Conservation (phyloP, 2,113 vertebrate species). For the Leucopsar rothschildi region DNA sequence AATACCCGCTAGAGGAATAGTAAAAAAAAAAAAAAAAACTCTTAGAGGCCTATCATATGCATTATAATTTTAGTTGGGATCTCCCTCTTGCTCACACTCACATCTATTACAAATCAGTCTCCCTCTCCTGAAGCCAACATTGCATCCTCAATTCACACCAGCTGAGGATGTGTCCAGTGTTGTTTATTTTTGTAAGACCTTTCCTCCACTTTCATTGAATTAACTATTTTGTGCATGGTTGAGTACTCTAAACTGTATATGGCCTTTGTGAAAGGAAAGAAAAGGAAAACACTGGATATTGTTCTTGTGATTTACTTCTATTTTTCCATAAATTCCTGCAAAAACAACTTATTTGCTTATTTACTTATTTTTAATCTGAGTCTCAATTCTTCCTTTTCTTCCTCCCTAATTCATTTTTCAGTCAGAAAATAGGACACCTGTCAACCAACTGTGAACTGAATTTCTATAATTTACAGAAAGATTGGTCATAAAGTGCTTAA, state of each 20-base stretch:
- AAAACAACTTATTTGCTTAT: not conserved
- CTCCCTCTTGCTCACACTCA: not conserved
- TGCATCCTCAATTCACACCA: not conserved
- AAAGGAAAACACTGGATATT: not conserved
- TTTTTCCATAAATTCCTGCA: not conserved
- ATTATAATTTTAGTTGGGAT: not conserved
- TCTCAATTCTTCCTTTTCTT: not conserved
- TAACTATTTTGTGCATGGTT: not conserved
- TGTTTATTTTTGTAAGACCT: not conserved
- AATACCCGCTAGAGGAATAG: not conserved
- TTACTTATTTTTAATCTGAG: not conserved
- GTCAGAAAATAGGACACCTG: slow-evolving; percentile 49
- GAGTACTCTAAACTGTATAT: not conserved
- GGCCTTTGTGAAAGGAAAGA: not conserved
- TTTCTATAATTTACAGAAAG: slow-evolving; percentile 46
- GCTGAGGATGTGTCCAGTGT: not conserved
- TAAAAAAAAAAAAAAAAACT: not conserved
- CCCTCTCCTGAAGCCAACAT: not conserved
- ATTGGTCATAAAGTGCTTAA: slow-evolving; percentile 30
- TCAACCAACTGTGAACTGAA: slow-evolving; percentile 50
- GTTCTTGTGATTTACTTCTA: not conserved
- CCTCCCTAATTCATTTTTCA: not conserved
- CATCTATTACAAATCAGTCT: not conserved
- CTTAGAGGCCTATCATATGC: not conserved
- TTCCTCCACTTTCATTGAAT: not conserved